phyloP scores from a whole-genome alignment of 1,140 invertebrate genomes.

The Pemphigus obesinymphae region DNA sequence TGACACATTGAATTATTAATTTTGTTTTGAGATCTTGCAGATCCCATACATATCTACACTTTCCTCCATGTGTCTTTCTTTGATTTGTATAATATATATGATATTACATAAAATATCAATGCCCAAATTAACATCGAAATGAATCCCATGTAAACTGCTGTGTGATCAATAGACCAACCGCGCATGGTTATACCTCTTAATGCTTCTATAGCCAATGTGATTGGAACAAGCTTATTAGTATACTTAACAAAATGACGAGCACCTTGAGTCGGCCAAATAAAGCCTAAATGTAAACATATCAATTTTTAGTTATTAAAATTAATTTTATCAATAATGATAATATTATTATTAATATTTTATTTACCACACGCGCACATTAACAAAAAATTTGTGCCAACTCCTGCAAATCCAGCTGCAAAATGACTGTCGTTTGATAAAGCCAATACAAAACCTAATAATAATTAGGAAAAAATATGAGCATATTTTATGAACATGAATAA shows the following conservation, averaged over 20 bases:
- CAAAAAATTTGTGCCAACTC: conserved; percentile 57
- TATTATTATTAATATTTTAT: conserved; percentile 41
- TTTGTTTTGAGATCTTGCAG: conserved; percentile 1
- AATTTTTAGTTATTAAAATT: not conserved
- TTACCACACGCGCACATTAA: conserved; percentile 54
- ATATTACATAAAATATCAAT: conserved; percentile 20
- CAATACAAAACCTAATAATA: conserved; percentile 53
- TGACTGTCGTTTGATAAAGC: conserved; percentile 49
- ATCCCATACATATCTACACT: not conserved
- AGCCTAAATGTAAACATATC: conserved; percentile 51
- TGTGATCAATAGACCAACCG: conserved; percentile 6
- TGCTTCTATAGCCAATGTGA: conserved; percentile 55
- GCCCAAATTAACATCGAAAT: conserved; percentile 29
- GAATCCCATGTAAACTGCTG: conserved; percentile 26
- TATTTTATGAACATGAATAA: not conserved
- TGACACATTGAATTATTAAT: conserved; percentile 21
- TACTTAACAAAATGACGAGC: conserved; percentile 56
- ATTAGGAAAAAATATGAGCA: not conserved
- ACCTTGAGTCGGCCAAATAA: conserved; percentile 63
- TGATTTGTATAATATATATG: conserved; percentile 14
- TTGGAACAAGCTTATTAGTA: conserved; percentile 55
- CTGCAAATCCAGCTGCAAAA: conserved; percentile 56
- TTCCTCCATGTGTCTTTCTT: conserved; percentile 25
- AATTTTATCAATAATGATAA: not conserved
- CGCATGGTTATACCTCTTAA: conserved; percentile 38